Evolutionary conservation across 1,140 invertebrate genomes (phyloP).

Genomic region (Hormaphis cornu): DNA sequence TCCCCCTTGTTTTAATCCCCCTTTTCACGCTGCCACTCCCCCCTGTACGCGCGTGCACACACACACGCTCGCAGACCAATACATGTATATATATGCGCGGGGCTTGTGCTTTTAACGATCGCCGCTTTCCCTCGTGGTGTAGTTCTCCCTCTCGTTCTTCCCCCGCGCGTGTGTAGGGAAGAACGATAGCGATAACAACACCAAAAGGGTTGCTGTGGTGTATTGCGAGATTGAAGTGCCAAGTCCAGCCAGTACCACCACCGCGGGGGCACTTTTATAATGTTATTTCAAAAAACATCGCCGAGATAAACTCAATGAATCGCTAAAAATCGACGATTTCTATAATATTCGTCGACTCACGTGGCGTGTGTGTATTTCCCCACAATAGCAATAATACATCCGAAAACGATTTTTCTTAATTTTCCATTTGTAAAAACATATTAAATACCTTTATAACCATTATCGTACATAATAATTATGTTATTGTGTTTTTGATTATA

Average conservation of each 20-base stretch:
- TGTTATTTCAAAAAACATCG: no score
- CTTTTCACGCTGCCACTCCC: constrained; percentile 10
- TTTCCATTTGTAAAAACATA: no score
- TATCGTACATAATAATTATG: no score
- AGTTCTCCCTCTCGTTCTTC: background rate
- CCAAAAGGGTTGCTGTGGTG: constrained; percentile 16
- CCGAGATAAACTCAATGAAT: no score
- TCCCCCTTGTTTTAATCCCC: constrained; percentile 31
- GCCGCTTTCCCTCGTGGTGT: constrained; percentile 7
- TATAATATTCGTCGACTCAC: no score
- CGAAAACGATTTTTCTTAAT: no score
- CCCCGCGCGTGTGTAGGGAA: background rate
- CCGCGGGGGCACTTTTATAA: no score
- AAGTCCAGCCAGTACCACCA: background rate
- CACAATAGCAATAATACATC: no score
- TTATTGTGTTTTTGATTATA: no score
- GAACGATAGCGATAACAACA: background rate
- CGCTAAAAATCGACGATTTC: no score
- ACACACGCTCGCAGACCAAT: background rate
- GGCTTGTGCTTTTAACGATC: constrained; percentile 22
- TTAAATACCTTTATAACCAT: no score
- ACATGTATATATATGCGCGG: background rate
- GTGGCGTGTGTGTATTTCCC: no score
- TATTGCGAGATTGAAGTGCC: background rate
- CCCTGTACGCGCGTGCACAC: background rate